phyloP scores from a whole-genome alignment of 2,113 vertebrate genomes.

The Mobula birostris region DNA sequence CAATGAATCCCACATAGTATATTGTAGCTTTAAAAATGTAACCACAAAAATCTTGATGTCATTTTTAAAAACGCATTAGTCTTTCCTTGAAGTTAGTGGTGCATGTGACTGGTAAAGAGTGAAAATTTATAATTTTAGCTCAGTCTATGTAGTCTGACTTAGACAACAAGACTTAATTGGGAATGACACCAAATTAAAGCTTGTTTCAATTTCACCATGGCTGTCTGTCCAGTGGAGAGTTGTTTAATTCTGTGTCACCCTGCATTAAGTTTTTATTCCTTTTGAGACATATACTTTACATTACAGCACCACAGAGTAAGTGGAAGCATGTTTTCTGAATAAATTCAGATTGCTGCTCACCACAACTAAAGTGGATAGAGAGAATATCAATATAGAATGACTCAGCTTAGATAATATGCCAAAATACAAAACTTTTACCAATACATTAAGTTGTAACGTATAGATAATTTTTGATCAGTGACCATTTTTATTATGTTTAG shows the following conservation, averaged over 20 bases:
- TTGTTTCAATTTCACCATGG: conserved; percentile 24
- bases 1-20: background rate
- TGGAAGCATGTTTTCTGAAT: background rate
- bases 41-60: background rate
- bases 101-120: conserved; percentile 4
- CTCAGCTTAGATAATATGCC: background rate
- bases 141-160: background rate
- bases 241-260: conserved; percentile 33
- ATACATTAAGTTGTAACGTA: background rate
- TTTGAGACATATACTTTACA: conserved; percentile 8
- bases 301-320: background rate
- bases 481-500: background rate
- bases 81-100: background rate
- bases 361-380: background rate
- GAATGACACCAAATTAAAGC: conserved; percentile 36
- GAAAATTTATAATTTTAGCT: conserved; percentile 29
- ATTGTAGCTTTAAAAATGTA: background rate
- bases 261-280: conserved; percentile 29
- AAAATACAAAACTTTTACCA: background rate
- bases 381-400: background rate
- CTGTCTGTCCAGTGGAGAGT: conserved; percentile 23
- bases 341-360: conserved; percentile 2
- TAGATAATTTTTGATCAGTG: background rate
- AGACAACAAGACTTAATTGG: conserved; percentile 34
- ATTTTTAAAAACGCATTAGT: background rate